These are phyloP conservation scores for Solenodon paradoxus DNA, from an alignment of 2,113 vertebrate genomes.

Conservation along the genomic window DNA sequence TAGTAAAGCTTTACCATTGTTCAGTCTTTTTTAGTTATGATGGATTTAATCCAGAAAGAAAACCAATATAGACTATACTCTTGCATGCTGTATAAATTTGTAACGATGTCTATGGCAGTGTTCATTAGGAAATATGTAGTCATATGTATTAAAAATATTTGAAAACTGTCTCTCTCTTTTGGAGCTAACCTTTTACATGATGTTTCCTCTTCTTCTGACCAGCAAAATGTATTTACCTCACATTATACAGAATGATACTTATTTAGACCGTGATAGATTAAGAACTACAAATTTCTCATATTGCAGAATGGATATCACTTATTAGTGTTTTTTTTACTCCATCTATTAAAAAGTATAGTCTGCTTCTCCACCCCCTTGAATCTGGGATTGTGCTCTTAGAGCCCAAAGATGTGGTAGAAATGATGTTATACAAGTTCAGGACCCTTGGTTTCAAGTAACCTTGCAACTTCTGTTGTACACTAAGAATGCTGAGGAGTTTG, in stretches of 20 bases:
- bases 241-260: background rate
- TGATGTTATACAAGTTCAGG: background rate
- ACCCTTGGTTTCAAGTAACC: background rate
- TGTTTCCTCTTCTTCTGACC: background rate
- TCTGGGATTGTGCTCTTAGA: background rate
- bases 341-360: background rate
- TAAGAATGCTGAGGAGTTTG: background rate
- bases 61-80: background rate
- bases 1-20: slow-evolving; percentile 24
- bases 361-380: background rate
- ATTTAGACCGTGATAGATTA: background rate
- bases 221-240: background rate
- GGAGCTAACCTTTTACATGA: background rate
- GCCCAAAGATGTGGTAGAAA: background rate
- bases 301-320: background rate
- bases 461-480: background rate
- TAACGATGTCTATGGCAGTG: background rate
- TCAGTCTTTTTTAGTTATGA: background rate
- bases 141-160: background rate
- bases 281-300: background rate
- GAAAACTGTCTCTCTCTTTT: background rate
- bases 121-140: background rate
- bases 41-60: slow-evolving; percentile 1
- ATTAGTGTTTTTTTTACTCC: background rate
- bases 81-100: background rate